A percentile compares a stretch with the other conserved stretches of the same genome.
Evolutionary conservation across 2,797 vertebrate genomes (phyloP).

Genomic region (Enteromius thamalakanensis): DNA sequence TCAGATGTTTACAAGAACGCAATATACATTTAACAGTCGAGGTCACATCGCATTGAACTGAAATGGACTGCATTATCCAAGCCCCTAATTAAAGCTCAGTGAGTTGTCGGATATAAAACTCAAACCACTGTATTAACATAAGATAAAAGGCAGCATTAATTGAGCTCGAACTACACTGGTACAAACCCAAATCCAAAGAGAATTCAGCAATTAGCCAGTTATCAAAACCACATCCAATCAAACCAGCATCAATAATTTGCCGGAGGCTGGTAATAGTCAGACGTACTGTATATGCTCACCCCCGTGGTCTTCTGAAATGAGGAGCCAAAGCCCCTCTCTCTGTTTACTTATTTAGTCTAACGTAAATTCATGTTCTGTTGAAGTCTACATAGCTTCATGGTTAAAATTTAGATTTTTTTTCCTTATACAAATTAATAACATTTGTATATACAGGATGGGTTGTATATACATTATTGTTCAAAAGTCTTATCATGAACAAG

Average conservation of each 20-base stretch:
- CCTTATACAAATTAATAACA: background rate
- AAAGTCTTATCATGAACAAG: background rate
- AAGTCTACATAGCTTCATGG: background rate
- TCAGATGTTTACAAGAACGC: slow-evolving; percentile 16
- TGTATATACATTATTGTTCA: background rate
- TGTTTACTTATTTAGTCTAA: slow-evolving; percentile 1
- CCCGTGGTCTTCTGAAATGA: slow-evolving; percentile 7
- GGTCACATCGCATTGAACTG: slow-evolving; percentile 19
- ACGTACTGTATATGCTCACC: slow-evolving; percentile 3
- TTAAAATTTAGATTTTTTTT: background rate
- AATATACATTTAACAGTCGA: slow-evolving; percentile 21
- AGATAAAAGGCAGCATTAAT: slow-evolving; percentile 40
- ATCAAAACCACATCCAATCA: slow-evolving; percentile 40
- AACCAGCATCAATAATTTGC: slow-evolving; percentile 36
- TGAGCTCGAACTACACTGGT: slow-evolving; percentile 29
- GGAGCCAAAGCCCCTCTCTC: background rate
- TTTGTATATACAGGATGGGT: background rate
- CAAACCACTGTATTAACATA: slow-evolving; percentile 31
- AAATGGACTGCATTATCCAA: slow-evolving; percentile 10
- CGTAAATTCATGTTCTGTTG: slow-evolving; percentile 2
- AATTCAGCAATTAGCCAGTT: slow-evolving; percentile 43
- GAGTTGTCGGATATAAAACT: slow-evolving; percentile 15
- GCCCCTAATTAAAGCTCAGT: slow-evolving; percentile 27
- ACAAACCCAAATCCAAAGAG: slow-evolving; percentile 32
- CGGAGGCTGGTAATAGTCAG: slow-evolving; percentile 24